A percentile compares a stretch with the other conserved stretches of the same genome.
Evolutionary conservation across 2,113 vertebrate species (phyloP).

Genomic region (Phrynocephalus versicolor): DNA sequence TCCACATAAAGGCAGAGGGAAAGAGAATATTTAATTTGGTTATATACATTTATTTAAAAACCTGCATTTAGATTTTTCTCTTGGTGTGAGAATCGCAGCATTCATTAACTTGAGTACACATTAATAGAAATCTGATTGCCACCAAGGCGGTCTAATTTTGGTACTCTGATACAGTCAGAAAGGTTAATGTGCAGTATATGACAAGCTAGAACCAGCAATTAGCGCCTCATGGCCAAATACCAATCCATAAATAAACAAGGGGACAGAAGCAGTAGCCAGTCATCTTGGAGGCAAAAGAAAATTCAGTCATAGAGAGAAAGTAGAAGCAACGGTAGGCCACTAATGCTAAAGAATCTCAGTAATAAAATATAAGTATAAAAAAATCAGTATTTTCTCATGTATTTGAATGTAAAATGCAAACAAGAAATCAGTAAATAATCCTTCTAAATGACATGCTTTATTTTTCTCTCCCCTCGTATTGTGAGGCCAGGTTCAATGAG

Average conservation of each 20-base stretch:
- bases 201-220: neutral
- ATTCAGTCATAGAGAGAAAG: neutral
- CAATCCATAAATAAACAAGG: neutral
- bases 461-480: neutral
- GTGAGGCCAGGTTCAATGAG: neutral
- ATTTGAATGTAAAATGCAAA: neutral
- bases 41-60: neutral
- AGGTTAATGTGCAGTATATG: neutral
- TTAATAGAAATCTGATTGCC: neutral
- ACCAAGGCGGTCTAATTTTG: neutral
- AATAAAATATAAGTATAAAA: neutral
- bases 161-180: neutral
- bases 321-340: neutral
- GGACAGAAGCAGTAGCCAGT: neutral
- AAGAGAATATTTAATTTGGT: neutral
- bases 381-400: neutral
- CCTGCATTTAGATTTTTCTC: neutral
- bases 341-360: neutral
- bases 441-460: neutral
- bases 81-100: neutral
- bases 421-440: neutral
- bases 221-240: neutral
- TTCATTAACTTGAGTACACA: neutral
- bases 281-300: too few relatives aligned
- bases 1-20: slow-evolving; percentile 20